Evolutionary conservation across 2,113 vertebrate species (phyloP), one percentile per base, ranked within the genome.

Genomic region (Barnardius zonarius): DNA sequence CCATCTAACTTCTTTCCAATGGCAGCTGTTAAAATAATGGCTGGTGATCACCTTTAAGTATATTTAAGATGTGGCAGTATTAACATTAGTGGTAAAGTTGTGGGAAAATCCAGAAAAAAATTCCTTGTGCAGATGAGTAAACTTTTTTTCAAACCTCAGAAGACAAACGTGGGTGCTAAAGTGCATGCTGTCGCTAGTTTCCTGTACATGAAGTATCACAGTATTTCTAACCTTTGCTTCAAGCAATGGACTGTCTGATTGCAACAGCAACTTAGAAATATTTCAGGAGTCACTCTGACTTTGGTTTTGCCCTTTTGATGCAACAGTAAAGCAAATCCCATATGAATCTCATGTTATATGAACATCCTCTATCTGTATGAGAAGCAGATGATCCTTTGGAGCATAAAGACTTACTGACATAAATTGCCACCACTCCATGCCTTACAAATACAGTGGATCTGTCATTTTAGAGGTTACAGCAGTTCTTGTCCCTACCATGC

Each of bases 1-100:
- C 4, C 41, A 44, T 44, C 62, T 46, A 76, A 77, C 59, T 31
- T 82, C 54, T 92, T 89, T 76, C 5, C 11, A 37, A 46, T 30
- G 33, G n/a, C 54, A 77, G 37, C 43, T 92, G 57, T 85, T 94
- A 83, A 94, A 90, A 73, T 91, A 80, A 80, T 88, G 85, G 43
- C 52, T 89, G 37, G 31, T 70, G 28, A 84, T 76, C 63, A 62
- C 13, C 54, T 82, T 77, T 54, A 64, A 87, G 52, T 62, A 83
- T 87, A 80, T 89, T 69, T 95, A 59, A 90, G 72, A 35, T 83
- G 44, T 70, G 83, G 72, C 46, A n/a, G 76, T 46, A 57, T 83
- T 77, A 61, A 31, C 28, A 49, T 54, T 76, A 69, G 13, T 17
- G 35, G 33, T 41, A 68, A 19, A 82, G 51, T 37, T 35, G 37